Evolutionary conservation across 2,888 invertebrate genomes (phyloP).

Genomic region (Phortica okadai): DNA sequence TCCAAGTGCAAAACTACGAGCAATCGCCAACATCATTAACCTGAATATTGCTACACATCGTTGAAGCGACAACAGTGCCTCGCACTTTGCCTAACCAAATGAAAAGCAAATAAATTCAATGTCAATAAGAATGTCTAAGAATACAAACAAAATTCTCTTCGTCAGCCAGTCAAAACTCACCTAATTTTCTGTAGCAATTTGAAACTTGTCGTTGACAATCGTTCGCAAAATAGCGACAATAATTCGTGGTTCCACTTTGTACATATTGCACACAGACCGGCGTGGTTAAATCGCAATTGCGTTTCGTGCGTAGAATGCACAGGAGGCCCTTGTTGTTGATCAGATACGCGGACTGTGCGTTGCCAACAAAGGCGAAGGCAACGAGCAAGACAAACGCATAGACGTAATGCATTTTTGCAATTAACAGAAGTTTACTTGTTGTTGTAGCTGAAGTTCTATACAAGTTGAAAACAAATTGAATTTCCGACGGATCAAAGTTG

Average conservation of each 20-base stretch:
- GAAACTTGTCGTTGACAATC: conserved; percentile 52
- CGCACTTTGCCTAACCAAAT: not conserved
- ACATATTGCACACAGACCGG: conserved; percentile 40
- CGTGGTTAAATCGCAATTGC: conserved; percentile 41
- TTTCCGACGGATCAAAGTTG: no score
- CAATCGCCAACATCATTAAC: not conserved
- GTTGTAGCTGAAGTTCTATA: no score
- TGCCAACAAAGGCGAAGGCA: not conserved
- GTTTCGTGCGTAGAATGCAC: conserved; percentile 48
- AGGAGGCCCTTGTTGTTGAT: conserved; percentile 44
- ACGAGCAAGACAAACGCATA: not conserved
- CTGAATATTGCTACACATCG: not conserved
- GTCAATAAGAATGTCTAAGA: not conserved
- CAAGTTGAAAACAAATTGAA: no score
- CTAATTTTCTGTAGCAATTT: conserved; percentile 42
- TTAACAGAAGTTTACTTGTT: no score
- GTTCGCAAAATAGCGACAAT: conserved; percentile 51
- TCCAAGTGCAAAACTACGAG: no score
- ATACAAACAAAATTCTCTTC: not conserved
- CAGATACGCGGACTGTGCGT: conserved; percentile 15
- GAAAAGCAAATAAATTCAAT: not conserved
- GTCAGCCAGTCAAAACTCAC: conserved; percentile 39
- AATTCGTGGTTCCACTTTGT: not conserved
- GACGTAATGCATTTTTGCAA: not conserved
- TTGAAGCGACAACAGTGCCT: not conserved